A percentile compares a stretch with the other conserved stretches of the same genome.
Evolutionary conservation across 1,140 invertebrate genomes (phyloP).

Genomic region (Lasaia peninsularis): DNA sequence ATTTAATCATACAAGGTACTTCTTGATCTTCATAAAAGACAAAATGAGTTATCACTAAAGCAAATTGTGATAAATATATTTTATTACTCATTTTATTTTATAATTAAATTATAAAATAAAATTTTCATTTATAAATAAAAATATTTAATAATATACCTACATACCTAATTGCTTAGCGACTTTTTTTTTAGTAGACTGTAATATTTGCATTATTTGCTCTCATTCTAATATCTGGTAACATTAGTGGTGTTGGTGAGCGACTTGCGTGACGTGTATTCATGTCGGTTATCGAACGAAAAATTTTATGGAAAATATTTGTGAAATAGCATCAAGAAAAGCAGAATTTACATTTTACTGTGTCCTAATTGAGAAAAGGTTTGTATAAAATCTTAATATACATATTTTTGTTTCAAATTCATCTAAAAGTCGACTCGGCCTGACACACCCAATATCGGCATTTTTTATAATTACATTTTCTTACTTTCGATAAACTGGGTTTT

Average conservation of each 20-base stretch:
- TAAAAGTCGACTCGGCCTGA: slow-evolving; percentile 36
- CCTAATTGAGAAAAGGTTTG: not conserved
- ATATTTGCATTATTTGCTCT: too few relatives aligned
- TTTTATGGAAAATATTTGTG: slow-evolving; percentile 37
- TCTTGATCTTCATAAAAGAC: too few relatives aligned
- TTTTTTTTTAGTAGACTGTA: too few relatives aligned
- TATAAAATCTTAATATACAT: not conserved
- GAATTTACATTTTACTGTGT: not conserved
- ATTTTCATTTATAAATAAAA: too few relatives aligned
- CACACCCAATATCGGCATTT: slow-evolving; percentile 49
- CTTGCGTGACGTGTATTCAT: slow-evolving; percentile 44
- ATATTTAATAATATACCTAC: too few relatives aligned
- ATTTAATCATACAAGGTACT: too few relatives aligned
- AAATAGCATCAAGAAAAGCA: slow-evolving; percentile 23
- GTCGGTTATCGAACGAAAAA: slow-evolving; percentile 62
- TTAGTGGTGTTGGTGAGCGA: not conserved
- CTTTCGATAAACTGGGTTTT: not conserved
- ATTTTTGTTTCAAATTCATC: not conserved
- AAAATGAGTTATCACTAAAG: too few relatives aligned
- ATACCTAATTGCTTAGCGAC: too few relatives aligned
- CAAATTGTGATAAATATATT: too few relatives aligned
- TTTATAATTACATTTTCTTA: slow-evolving; percentile 1
- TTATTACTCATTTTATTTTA: too few relatives aligned
- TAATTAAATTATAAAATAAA: too few relatives aligned
- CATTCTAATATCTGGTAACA: not conserved